phyloP scores from a whole-genome alignment of 2,797 vertebrate species.

The Periophthalmus magnuspinnatus region DNA sequence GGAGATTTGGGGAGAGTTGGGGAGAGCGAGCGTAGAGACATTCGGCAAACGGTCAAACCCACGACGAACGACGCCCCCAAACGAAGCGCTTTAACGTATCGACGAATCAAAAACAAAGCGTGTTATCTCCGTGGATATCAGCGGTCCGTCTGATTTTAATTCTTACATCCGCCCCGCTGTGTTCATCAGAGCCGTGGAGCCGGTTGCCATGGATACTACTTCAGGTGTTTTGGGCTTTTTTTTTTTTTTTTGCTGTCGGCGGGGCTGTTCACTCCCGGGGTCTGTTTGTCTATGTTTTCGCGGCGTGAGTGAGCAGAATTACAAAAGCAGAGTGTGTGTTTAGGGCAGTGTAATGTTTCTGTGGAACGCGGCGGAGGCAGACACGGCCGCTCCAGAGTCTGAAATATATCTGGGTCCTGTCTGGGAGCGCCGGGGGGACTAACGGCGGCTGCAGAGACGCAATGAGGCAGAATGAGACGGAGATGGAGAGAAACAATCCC shows the following conservation, averaged over 20 bases:
- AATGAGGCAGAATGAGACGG: slow-evolving; percentile 22
- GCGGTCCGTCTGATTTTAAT: neutral
- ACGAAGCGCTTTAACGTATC: too few relatives aligned
- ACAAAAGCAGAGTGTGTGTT: slow-evolving; percentile 7
- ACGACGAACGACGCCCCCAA: too few relatives aligned
- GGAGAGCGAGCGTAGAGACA: too few relatives aligned
- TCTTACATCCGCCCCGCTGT: slow-evolving; percentile 28
- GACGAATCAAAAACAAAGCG: too few relatives aligned
- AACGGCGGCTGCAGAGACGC: slow-evolving; percentile 30
- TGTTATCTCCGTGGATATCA: neutral
- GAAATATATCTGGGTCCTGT: neutral
- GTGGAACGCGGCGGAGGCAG: neutral
- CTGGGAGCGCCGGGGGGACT: slow-evolving; percentile 25
- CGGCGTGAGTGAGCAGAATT: slow-evolving; percentile 35
- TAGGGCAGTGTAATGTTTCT: slow-evolving; percentile 3
- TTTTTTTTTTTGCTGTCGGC: slow-evolving; percentile 20
- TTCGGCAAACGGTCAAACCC: too few relatives aligned
- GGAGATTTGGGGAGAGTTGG: too few relatives aligned
- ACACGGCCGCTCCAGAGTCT: neutral
- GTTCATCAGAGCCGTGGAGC: slow-evolving; percentile 31
- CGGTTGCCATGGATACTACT: slow-evolving; percentile 63
- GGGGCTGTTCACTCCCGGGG: slow-evolving; percentile 35
- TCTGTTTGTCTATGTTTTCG: slow-evolving; percentile 30
- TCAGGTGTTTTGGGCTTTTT: slow-evolving; percentile 60
- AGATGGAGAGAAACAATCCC: slow-evolving; percentile 21